These are phyloP conservation scores for Craseonycteris thonglongyai DNA, from an alignment of 2,113 vertebrate genomes.

Conservation along the genomic window DNA sequence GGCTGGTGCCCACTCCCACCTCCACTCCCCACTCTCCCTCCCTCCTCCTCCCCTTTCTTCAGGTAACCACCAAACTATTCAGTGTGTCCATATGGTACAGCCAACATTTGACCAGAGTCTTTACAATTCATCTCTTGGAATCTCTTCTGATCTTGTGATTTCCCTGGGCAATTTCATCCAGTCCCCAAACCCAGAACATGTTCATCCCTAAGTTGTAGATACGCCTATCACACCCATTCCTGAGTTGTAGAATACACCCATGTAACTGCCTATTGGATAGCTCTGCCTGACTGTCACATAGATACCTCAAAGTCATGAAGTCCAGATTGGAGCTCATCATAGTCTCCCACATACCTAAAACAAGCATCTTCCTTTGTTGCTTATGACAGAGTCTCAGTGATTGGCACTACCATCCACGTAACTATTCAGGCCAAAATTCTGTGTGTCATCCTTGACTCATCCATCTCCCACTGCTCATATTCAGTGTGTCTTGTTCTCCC, in stretches of 20 bases:
- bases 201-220: neutral
- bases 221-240: neutral
- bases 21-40: too few relatives aligned
- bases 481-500: neutral
- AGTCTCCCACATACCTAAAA: neutral
- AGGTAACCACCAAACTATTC: too few relatives aligned
- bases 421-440: neutral
- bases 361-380: neutral
- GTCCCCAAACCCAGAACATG: neutral
- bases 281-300: neutral
- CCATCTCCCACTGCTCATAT: neutral
- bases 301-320: neutral
- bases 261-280: neutral
- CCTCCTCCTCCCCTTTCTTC: too few relatives aligned
- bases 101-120: neutral
- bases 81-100: too few relatives aligned
- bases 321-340: neutral
- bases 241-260: neutral
- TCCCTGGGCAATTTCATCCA: neutral
- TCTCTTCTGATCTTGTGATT: neutral
- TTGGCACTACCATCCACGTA: neutral
- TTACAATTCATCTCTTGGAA: neutral
- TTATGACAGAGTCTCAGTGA: neutral
- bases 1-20: too few relatives aligned
- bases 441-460: neutral